Base-by-base conservation (phyloP, 2,797 vertebrate genomes). In the Fratercula arctica region DNA sequence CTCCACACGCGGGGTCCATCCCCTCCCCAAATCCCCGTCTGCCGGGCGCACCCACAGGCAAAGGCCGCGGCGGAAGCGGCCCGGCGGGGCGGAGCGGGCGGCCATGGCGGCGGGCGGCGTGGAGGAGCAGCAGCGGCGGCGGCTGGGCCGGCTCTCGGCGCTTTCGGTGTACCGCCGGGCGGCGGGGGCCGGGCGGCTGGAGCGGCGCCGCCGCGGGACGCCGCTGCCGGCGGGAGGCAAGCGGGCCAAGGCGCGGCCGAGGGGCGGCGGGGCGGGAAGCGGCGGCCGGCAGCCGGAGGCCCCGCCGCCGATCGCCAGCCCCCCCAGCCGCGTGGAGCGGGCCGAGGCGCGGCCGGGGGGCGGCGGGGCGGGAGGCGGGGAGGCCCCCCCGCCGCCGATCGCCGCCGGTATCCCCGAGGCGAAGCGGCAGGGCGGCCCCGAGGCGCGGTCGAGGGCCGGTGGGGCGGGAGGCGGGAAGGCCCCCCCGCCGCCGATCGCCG, bases 1-100 rank as follows among this genome's bases (percentile, higher is more conserved):
- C 3, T 11, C 4, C 5, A 14, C 72, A 1, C 16, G 11, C 10
- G 13, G 26, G 18, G 7, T 1, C 33, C 45, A 1, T 1, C 41
- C 11, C 12, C 26, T 17, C 21, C 0, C 12, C 45, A 46, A 1
- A 3, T 3, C 2, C 17, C 33, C 31, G 29, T 0, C 23, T 6
- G 4, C 63, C 35, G 23, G 13, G 2, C 8, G 61, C 35, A 4
- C 25, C 26, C 51, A 2, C 37, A 24, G 2, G 35, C 31, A 2
- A 2, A 45, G 43, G 35, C 54, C 37, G 63, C 48, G 74, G 35
- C 85, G 89, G 87, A 78, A 92, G 87, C 21, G 24, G 9, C 53
- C 9, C 5, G 7, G 19, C 7, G 21, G 54, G 37, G 68, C 41
- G n/a, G 43, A 9, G 46, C 35, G 20, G 9, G 8, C 17, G 10